Percentiles rank a stretch among this genome's conserved stretches.
phyloP scores from a whole-genome alignment of 2,797 vertebrate species.

The Glossophaga mutica region DNA sequence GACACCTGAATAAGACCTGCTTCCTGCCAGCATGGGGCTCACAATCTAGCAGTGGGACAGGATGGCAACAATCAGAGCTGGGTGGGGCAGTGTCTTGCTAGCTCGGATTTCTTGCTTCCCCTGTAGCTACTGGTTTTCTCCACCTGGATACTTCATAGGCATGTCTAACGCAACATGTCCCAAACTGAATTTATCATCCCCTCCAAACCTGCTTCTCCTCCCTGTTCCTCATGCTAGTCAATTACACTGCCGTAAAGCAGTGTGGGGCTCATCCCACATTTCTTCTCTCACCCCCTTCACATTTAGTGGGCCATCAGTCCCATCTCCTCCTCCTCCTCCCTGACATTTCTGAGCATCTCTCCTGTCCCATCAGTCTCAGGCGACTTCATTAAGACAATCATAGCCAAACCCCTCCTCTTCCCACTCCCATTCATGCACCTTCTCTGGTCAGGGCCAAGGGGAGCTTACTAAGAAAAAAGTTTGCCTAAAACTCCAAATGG shows the following conservation, averaged over 20 bases:
- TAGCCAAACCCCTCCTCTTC: neutral
- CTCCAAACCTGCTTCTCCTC: neutral
- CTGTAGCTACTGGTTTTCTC: neutral
- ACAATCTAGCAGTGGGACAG: neutral
- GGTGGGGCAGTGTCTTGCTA: neutral
- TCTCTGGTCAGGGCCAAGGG: neutral
- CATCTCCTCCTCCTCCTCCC: neutral
- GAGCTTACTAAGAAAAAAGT: neutral
- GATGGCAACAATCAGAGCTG: neutral
- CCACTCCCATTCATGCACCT: neutral
- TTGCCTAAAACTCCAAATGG: neutral
- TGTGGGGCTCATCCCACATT: no score
- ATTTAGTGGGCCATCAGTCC: neutral
- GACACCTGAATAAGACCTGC: neutral
- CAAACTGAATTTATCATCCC: neutral
- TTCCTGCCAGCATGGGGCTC: neutral
- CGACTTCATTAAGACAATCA: neutral
- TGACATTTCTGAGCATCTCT: neutral
- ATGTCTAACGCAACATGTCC: neutral
- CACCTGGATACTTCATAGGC: neutral
- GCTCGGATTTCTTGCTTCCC: neutral
- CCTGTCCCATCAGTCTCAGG: neutral
- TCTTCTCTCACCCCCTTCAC: neutral
- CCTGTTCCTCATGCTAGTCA: no score
- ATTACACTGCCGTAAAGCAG: neutral